These are phyloP conservation scores for Myotis planiceps DNA, from an alignment of 2,797 vertebrate genomes.

Conservation along the genomic window DNA sequence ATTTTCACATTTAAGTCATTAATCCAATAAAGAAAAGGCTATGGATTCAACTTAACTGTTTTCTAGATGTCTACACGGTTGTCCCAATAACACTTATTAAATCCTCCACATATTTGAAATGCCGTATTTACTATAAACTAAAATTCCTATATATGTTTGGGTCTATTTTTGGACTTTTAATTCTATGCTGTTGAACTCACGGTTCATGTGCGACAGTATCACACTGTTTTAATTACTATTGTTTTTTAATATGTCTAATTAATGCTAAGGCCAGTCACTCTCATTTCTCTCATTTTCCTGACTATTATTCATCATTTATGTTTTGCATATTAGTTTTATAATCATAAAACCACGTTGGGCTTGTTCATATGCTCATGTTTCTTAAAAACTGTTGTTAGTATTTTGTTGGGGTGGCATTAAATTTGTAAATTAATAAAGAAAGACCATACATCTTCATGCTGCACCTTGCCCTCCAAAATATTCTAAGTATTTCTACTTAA, in stretches of 20 bases:
- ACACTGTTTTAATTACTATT: neutral
- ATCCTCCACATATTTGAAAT: neutral
- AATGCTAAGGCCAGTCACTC: neutral
- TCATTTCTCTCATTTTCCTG: neutral
- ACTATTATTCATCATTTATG: neutral
- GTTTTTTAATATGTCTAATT: neutral
- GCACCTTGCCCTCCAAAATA: neutral
- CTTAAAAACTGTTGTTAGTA: neutral
- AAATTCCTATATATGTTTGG: neutral
- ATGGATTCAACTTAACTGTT: neutral
- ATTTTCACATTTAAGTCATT: neutral
- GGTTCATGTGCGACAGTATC: neutral
- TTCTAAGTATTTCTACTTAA: neutral
- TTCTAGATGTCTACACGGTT: neutral
- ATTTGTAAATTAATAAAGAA: neutral
- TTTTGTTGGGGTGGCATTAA: neutral
- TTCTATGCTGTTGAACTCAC: neutral
- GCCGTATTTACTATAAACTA: neutral
- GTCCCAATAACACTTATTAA: conserved; percentile 3
- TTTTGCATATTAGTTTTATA: conserved; percentile 1
- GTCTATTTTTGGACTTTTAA: conserved; percentile 12
- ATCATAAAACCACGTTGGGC: neutral
- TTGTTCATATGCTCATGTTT: no score
- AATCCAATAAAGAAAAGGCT: neutral
- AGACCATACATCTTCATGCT: neutral